Evolutionary conservation across 2,113 vertebrate genomes (phyloP), one percentile per base, ranked within the genome.

Genomic region (Oxyura jamaicensis): DNA sequence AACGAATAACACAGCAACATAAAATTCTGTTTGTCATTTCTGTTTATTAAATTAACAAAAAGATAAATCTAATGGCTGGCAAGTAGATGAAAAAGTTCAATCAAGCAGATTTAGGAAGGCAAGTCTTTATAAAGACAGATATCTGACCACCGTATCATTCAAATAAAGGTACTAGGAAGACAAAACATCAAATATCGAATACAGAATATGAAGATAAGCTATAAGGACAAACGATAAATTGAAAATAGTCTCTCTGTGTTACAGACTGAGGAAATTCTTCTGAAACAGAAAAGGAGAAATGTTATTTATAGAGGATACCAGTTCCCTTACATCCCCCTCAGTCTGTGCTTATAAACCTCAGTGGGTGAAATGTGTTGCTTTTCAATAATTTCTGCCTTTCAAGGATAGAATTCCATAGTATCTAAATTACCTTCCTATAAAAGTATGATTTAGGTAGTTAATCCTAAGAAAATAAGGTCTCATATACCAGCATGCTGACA

Each of bases 31-130:
- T 93, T 94, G 26, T 68, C 5, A 46, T 83, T 86, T 90, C 48
- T 86, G 13, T 88, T 93, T 74, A 82, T 93, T 88, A 71, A 92
- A 89, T 50, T 44, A 79, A 71, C 23, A 90, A 77, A 82, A 82
- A 87, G 59, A 56, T 63, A 48, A 77, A 83, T 65, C 20, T 74
- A n/a, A 52, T 77, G 28, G 36, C 33, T 78, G 81, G 10, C 46
- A 90, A 83, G 48, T 55, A 80, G 39, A 88, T 78, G 13, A 74
- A 15, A 79, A 95, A 83, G 59, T 86, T 93, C 48, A 73, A 33
- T 81, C 48, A 87, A 80, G 77, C 59, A 89, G 28, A 71, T 76
- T 69, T 93, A 86, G 53, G 84, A 86, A 73, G 52, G 33, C 35
- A 55, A 83, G 22, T 82, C 46, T 69, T 82, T 80, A 26, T 71